phyloP scores from a whole-genome alignment of 64 coral and sea anemone species.

The Actinia equina region DNA sequence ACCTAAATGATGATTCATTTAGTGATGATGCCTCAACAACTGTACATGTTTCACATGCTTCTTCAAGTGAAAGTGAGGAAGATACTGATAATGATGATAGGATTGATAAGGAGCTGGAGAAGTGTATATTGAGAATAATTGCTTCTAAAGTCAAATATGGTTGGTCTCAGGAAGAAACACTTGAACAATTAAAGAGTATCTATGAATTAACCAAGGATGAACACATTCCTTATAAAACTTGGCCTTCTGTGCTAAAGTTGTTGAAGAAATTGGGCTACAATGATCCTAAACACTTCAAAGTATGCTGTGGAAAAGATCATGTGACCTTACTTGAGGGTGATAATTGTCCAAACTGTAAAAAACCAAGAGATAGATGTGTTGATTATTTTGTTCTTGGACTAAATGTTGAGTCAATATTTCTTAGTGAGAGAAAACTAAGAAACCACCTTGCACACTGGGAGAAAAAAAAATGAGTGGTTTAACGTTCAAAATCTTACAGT shows the following conservation, averaged over 20 bases:
- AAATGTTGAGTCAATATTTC: conserved; percentile 45
- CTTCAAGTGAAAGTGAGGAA: no score
- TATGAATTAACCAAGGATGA: neutral
- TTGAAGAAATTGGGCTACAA: neutral
- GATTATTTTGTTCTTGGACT: conserved; percentile 65
- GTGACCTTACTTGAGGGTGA: neutral
- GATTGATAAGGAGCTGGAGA: no score
- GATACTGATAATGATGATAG: no score
- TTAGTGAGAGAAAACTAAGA: conserved; percentile 10
- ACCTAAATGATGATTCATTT: no score
- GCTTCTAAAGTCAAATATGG: neutral
- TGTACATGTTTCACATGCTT: no score
- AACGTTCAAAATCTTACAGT: neutral
- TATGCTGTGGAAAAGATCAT: neutral
- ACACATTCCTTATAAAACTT: neutral
- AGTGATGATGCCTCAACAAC: no score
- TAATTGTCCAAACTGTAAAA: neutral
- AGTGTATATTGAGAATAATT: no score
- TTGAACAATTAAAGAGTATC: neutral
- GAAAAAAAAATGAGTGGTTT: conserved; percentile 35
- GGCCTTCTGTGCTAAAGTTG: neutral
- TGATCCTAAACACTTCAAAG: neutral
- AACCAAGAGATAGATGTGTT: neutral
- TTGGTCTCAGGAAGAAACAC: neutral
- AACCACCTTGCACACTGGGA: conserved; percentile 66